phyloP scores from a whole-genome alignment of 2,113 vertebrate species.

The Passer domesticus region DNA sequence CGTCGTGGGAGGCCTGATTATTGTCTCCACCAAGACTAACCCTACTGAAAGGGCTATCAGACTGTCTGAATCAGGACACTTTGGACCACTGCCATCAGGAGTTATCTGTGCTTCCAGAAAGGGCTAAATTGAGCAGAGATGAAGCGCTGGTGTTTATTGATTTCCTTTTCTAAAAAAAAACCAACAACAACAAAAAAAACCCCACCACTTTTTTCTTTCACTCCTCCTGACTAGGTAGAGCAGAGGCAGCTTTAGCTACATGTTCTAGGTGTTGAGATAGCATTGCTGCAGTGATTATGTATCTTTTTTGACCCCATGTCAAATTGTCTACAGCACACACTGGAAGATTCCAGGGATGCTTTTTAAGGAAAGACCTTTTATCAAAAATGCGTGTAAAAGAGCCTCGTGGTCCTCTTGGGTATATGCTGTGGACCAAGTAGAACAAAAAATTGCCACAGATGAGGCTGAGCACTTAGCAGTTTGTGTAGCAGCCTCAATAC shows the following conservation, averaged over 20 bases:
- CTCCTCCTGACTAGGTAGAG: neutral
- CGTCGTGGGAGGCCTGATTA: conserved; percentile 48
- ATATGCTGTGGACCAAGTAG: neutral
- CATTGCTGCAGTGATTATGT: neutral
- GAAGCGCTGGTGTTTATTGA: conserved; percentile 57
- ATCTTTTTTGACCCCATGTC: neutral
- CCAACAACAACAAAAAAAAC: neutral
- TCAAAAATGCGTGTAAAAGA: neutral
- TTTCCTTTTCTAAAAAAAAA: neutral
- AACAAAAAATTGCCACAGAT: neutral
- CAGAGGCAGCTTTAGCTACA: neutral
- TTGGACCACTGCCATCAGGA: conserved; percentile 47
- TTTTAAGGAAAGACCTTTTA: neutral
- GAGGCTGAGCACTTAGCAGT: neutral
- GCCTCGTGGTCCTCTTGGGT: neutral
- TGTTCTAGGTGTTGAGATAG: neutral
- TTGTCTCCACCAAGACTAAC: conserved; percentile 41
- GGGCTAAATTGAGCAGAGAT: conserved; percentile 60
- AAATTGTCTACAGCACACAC: neutral
- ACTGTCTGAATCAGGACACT: conserved; percentile 55
- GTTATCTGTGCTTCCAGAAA: conserved; percentile 52
- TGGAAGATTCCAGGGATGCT: neutral
- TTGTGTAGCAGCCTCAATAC: neutral
- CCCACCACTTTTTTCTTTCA: neutral
- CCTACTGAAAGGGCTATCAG: conserved; percentile 57